Evolutionary conservation across 2,888 invertebrate species (phyloP).

Genomic region (Clanis bilineata): DNA sequence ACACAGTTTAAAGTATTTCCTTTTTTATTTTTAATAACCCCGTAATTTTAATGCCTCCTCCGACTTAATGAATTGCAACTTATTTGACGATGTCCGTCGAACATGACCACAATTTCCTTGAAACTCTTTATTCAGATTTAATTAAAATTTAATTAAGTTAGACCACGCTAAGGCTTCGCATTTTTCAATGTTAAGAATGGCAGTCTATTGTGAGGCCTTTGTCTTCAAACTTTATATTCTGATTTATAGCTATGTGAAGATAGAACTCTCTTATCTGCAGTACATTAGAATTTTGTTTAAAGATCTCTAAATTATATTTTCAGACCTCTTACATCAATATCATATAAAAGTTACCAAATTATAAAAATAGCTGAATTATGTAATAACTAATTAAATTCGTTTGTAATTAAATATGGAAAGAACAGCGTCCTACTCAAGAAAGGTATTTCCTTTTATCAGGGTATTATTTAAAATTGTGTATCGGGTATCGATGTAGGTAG

Average conservation of each 20-base stretch:
- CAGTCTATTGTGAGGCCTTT: slow-evolving; percentile 13
- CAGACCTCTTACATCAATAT: no score
- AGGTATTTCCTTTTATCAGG: background rate
- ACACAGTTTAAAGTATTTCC: no score
- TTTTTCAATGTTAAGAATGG: slow-evolving; percentile 14
- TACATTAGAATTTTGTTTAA: no score
- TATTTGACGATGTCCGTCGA: background rate
- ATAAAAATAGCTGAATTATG: background rate
- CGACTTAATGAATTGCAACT: background rate
- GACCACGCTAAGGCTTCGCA: slow-evolving; percentile 16
- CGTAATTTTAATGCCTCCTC: background rate
- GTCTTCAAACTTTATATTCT: slow-evolving; percentile 13
- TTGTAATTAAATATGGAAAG: background rate
- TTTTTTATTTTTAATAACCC: background rate
- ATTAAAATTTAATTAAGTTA: slow-evolving; percentile 12
- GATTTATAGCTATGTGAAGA: slow-evolving; percentile 6
- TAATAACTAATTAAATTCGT: background rate
- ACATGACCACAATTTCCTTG: background rate
- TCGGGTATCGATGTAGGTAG: slow-evolving; percentile 38
- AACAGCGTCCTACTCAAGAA: background rate
- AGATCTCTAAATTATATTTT: no score
- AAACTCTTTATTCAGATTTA: slow-evolving; percentile 11
- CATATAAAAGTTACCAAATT: no score
- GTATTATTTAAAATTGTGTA: slow-evolving; percentile 27
- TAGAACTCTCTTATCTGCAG: slow-evolving; percentile 2